Conservation (phyloP, 2,113 vertebrate genomes). For the Tupaia chinensis region DNA sequence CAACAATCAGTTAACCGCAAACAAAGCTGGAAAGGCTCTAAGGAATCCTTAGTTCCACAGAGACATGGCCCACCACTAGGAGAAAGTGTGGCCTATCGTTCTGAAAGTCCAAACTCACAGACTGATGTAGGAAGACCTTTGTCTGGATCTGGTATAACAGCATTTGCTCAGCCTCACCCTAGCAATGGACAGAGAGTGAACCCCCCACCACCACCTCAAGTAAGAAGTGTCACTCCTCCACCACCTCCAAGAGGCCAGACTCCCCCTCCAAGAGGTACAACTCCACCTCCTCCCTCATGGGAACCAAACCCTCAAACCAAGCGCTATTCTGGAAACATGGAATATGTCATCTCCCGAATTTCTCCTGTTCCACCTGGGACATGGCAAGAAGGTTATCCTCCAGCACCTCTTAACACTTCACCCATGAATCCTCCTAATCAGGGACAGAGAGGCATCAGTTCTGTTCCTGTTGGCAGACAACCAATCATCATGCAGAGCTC, state of each 20-base stretch:
- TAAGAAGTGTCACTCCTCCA: constrained; percentile 94
- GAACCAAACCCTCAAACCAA: constrained; percentile 94
- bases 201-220: constrained; percentile 93
- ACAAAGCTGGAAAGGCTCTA: constrained; percentile 98
- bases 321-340: constrained; percentile 96
- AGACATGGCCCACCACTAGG: constrained; percentile 91
- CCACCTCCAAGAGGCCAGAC: constrained; percentile 92
- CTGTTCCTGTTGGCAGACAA: constrained; percentile 94
- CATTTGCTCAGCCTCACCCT: constrained; percentile 92
- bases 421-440: constrained; percentile 87
- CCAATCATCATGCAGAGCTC: constrained; percentile 98
- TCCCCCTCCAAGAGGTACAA: constrained; percentile 90
- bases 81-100: constrained; percentile 92
- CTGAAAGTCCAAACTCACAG: constrained; percentile 93
- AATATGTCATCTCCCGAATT: constrained; percentile 94
- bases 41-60: constrained; percentile 95
- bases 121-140: constrained; percentile 91
- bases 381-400: constrained; percentile 93
- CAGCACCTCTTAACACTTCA: constrained; percentile 86
- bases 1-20: constrained; percentile 93
- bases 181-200: constrained; percentile 93
- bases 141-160: constrained; percentile 90
- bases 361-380: constrained; percentile 95
- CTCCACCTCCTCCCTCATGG: constrained; percentile 93
- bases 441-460: constrained; percentile 93